Conservation (phyloP, 2,113 vertebrate genomes). For the Zingel zingel region DNA sequence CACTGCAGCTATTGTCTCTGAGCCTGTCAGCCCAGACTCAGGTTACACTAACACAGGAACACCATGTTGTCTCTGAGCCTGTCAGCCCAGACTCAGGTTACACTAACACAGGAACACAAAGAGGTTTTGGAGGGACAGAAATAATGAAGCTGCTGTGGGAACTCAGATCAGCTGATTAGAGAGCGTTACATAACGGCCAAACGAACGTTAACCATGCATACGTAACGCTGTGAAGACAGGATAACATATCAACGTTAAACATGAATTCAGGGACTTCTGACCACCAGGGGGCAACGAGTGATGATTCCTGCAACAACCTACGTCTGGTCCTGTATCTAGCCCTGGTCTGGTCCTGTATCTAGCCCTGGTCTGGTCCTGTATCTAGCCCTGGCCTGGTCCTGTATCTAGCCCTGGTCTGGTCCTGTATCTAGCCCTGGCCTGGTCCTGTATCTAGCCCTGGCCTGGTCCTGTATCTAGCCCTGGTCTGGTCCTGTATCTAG, state of each 20-base stretch:
- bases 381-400: background rate
- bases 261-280: background rate
- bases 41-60: constrained; percentile 33
- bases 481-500: too few relatives aligned
- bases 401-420: background rate
- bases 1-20: constrained; percentile 52
- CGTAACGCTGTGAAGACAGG: too few relatives aligned
- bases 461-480: background rate
- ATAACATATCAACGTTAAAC: background rate
- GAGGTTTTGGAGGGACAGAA: background rate
- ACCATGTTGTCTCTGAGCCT: too few relatives aligned
- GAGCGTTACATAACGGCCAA: background rate
- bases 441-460: background rate
- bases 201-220: too few relatives aligned
- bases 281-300: background rate
- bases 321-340: background rate
- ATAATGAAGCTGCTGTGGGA: constrained; percentile 63
- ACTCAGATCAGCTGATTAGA: background rate
- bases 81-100: constrained; percentile 54
- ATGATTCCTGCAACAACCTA: background rate
- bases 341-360: background rate
- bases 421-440: background rate
- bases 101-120: constrained; percentile 1
- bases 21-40: constrained; percentile 49
- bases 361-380: background rate